Evolutionary conservation across 2,797 vertebrate species (phyloP).

Genomic region (Rhyacichthys aspro): DNA sequence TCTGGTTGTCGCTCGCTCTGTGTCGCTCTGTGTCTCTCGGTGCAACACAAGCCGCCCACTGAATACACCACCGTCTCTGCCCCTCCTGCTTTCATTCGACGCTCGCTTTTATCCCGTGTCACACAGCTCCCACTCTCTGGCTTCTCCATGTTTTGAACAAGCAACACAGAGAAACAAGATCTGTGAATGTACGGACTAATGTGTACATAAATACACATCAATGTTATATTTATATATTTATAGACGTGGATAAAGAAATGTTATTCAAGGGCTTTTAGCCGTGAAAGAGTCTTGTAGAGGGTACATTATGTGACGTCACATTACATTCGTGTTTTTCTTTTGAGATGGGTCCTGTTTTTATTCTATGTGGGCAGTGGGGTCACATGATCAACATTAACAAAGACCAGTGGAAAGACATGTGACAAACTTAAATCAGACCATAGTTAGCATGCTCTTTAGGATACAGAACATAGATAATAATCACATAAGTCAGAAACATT

Average conservation of each 20-base stretch:
- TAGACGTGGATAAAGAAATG: neutral
- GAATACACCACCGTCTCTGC: constrained; percentile 50
- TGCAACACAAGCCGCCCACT: constrained; percentile 55
- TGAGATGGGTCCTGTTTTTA: too few species aligned
- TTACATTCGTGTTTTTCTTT: too few species aligned
- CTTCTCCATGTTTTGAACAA: constrained; percentile 37
- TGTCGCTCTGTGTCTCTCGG: constrained; percentile 41
- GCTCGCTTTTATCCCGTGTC: constrained; percentile 58
- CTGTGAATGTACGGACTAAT: constrained; percentile 6
- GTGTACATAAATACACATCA: constrained; percentile 12
- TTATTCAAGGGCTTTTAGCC: neutral
- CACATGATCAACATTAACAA: too few species aligned
- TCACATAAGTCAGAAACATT: too few species aligned
- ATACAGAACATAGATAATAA: too few species aligned
- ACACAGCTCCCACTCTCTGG: constrained; percentile 39
- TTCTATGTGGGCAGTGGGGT: too few species aligned
- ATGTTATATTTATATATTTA: neutral
- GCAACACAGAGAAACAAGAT: constrained; percentile 20
- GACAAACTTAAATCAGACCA: too few species aligned
- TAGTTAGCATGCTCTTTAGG: too few species aligned
- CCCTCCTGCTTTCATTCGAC: constrained; percentile 52
- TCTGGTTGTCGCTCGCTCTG: constrained; percentile 36
- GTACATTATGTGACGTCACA: neutral
- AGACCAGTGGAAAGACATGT: too few species aligned
- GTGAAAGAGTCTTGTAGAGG: too few species aligned